phyloP scores from a whole-genome alignment of 2,113 vertebrate species.

The Platysteira castanea region DNA sequence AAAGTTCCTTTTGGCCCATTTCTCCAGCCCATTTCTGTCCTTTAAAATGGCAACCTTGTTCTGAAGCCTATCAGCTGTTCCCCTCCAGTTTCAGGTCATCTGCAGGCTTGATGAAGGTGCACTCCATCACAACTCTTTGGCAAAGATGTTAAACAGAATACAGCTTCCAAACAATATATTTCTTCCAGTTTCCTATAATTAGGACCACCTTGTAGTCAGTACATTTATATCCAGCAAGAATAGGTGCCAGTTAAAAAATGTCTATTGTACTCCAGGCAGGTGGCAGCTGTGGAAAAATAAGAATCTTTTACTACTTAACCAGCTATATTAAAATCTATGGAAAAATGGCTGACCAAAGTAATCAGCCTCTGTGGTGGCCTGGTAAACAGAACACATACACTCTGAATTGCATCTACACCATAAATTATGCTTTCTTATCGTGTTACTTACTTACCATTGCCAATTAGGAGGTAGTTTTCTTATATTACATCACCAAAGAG shows the following conservation, averaged over 20 bases:
- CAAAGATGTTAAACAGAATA: background rate
- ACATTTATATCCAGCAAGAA: background rate
- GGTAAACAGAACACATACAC: background rate
- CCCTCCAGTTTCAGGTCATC: background rate
- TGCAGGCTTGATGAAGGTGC: background rate
- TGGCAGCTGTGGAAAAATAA: constrained; percentile 31
- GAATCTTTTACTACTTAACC: background rate
- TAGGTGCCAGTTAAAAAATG: background rate
- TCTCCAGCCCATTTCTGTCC: background rate
- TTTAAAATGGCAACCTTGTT: background rate
- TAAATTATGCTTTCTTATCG: background rate
- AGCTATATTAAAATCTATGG: background rate
- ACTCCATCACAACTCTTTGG: background rate
- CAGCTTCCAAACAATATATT: background rate
- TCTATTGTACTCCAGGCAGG: background rate
- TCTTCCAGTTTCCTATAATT: background rate
- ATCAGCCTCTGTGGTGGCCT: background rate
- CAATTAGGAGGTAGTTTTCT: background rate
- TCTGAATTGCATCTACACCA: background rate
- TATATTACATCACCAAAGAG: background rate
- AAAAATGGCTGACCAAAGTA: background rate
- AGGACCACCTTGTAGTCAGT: background rate
- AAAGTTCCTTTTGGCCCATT: background rate
- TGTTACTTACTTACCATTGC: background rate
- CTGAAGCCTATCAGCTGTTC: background rate